A percentile compares a stretch with the other conserved stretches of the same genome.
These are phyloP conservation scores for Tribolium castaneum DNA, from an alignment of 1,140 invertebrate genomes.

Conservation along the genomic window DNA sequence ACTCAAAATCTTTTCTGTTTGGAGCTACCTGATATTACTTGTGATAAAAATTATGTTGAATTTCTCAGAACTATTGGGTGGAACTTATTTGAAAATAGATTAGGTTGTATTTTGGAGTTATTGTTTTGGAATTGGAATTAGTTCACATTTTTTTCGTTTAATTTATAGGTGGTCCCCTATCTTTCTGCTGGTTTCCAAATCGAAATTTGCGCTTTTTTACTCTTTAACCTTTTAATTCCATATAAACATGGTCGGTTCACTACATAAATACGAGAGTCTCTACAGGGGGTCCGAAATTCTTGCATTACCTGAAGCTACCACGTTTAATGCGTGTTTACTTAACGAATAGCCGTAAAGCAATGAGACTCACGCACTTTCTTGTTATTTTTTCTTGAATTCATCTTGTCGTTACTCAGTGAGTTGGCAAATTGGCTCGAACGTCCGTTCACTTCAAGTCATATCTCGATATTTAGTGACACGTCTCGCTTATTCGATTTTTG, in stretches of 20 bases:
- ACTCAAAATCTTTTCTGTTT: no score
- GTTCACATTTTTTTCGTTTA: no score
- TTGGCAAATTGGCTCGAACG: no score
- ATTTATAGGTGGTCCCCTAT: no score
- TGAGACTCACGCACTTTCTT: neutral
- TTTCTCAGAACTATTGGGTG: no score
- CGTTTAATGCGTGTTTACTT: neutral
- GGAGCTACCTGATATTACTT: no score
- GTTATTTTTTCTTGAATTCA: neutral
- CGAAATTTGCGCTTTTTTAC: neutral
- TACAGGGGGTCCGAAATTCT: conserved; percentile 9
- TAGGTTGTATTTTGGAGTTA: no score
- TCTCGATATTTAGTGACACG: conserved; percentile 7
- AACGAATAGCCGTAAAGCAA: neutral
- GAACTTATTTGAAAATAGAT: no score
- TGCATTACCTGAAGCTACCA: conserved; percentile 10
- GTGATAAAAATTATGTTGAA: no score
- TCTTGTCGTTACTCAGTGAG: neutral
- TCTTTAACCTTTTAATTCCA: neutral
- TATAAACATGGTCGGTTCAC: neutral
- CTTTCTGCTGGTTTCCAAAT: neutral
- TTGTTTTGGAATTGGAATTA: no score
- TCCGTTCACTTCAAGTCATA: neutral
- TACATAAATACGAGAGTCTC: neutral
- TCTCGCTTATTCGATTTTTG: neutral